Evolutionary conservation across 2,888 invertebrate species (phyloP).

Genomic region (Drosophila nr. fundita): DNA sequence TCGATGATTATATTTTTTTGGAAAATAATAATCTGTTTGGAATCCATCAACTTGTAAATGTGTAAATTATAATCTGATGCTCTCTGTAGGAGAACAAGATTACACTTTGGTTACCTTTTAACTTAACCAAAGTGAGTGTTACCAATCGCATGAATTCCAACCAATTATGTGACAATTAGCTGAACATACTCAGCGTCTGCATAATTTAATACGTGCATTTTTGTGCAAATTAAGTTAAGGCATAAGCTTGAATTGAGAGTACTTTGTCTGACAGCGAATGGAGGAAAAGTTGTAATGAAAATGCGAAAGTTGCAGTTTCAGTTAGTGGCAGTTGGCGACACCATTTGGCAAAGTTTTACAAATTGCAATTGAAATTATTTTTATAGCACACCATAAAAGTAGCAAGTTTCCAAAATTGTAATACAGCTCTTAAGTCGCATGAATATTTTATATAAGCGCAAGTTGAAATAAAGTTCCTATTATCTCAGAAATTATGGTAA

Average conservation of each 20-base stretch:
- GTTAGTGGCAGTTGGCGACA: slow-evolving; percentile 37
- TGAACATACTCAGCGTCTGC: slow-evolving; percentile 6
- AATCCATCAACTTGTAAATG: background rate
- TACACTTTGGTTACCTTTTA: background rate
- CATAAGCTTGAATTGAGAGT: slow-evolving; percentile 18
- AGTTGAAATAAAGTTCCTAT: background rate
- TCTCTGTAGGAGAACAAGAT: background rate
- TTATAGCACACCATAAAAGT: slow-evolving; percentile 14
- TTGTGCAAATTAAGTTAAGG: slow-evolving; percentile 16
- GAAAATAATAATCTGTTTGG: background rate
- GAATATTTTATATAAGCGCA: slow-evolving; percentile 2
- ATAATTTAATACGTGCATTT: slow-evolving; percentile 8
- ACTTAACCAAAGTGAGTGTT: background rate
- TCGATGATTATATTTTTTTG: background rate
- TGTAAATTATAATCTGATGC: background rate
- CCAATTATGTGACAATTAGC: slow-evolving; percentile 22
- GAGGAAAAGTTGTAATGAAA: slow-evolving; percentile 35
- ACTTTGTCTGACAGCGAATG: slow-evolving; percentile 5
- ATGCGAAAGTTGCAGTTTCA: slow-evolving; percentile 34
- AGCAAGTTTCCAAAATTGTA: slow-evolving; percentile 28
- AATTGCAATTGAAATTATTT: slow-evolving; percentile 38
- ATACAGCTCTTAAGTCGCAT: slow-evolving; percentile 15
- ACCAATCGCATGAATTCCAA: background rate
- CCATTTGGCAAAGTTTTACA: slow-evolving; percentile 37
- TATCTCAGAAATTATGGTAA: background rate